These are phyloP conservation scores for Danionella cerebrum DNA, from an alignment of 2,113 vertebrate genomes.

Conservation along the genomic window DNA sequence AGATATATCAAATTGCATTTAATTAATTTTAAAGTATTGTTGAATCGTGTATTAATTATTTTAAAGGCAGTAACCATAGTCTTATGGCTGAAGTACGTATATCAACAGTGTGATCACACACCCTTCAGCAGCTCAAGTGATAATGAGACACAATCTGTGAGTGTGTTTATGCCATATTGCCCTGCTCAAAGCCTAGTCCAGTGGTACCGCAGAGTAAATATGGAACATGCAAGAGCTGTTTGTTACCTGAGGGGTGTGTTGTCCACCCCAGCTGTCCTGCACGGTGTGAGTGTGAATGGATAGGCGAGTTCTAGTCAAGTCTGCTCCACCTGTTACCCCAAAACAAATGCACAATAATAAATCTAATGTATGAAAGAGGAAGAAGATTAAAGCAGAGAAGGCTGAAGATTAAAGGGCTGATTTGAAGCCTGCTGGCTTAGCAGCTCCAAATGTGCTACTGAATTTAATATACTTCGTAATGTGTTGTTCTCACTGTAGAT, in stretches of 20 bases:
- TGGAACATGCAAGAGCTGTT: not conserved
- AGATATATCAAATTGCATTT: no score
- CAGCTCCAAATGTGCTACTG: not conserved
- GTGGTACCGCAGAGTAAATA: not conserved
- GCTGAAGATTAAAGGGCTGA: conserved; percentile 5
- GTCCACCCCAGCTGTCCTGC: conserved; percentile 36
- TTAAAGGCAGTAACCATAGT: not conserved
- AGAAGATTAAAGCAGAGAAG: conserved; percentile 8
- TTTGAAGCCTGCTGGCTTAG: not conserved
- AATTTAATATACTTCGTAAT: conserved; percentile 9
- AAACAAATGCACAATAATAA: conserved; percentile 9
- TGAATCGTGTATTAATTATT: no score
- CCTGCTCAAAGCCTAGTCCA: not conserved
- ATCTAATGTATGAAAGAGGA: not conserved
- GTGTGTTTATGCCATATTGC: not conserved
- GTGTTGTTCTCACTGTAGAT: not conserved
- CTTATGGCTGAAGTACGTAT: not conserved
- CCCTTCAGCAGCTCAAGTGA: conserved; percentile 7
- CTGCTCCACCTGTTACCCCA: conserved; percentile 17
- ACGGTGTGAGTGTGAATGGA: conserved; percentile 20
- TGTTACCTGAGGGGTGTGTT: conserved; percentile 27
- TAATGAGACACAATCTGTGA: conserved; percentile 6
- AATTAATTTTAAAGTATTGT: no score
- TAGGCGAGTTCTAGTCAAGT: conserved; percentile 4
- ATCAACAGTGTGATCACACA: not conserved